A percentile compares a stretch with the other conserved stretches of the same genome.
Conservation (phyloP, 2,888 invertebrate species). For the Leucophora obtusa region DNA sequence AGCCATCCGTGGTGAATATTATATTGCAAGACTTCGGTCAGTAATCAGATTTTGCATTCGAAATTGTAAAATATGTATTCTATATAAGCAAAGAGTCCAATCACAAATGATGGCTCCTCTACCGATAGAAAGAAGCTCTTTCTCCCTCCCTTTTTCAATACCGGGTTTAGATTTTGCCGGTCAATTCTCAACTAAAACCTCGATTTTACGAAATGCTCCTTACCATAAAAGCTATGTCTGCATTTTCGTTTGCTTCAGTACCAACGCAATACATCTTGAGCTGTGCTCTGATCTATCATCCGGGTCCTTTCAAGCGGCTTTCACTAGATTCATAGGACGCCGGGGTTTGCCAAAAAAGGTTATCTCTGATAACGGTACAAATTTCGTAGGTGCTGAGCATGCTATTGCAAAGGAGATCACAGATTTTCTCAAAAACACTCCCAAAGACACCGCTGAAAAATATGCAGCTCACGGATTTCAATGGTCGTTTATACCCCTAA, state of each 20-base stretch:
- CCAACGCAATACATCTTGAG: slow-evolving; percentile 47
- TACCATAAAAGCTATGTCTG: slow-evolving; percentile 37
- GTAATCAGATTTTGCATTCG: slow-evolving; percentile 33
- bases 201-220: slow-evolving; percentile 7
- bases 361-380: slow-evolving; percentile 52
- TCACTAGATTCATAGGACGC: slow-evolving; percentile 38
- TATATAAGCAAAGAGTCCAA: slow-evolving; percentile 29
- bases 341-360: slow-evolving; percentile 48
- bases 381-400: slow-evolving; percentile 37
- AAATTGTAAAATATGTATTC: slow-evolving; percentile 34
- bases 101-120: slow-evolving; percentile 50
- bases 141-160: slow-evolving; percentile 34
- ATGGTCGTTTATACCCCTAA: slow-evolving; percentile 42
- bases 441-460: background rate
- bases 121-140: slow-evolving; percentile 30
- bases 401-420: background rate
- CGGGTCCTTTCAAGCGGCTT: slow-evolving; percentile 34
- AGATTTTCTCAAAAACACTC: background rate
- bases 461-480: background rate
- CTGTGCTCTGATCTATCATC: slow-evolving; percentile 41
- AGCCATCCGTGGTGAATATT: slow-evolving; percentile 32
- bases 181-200: slow-evolving; percentile 50
- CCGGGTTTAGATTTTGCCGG: slow-evolving; percentile 53
- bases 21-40: slow-evolving; percentile 23
- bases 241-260: slow-evolving; percentile 45